These are phyloP conservation scores for Odontomyia ornata DNA, from an alignment of 2,888 invertebrate genomes.

Conservation along the genomic window DNA sequence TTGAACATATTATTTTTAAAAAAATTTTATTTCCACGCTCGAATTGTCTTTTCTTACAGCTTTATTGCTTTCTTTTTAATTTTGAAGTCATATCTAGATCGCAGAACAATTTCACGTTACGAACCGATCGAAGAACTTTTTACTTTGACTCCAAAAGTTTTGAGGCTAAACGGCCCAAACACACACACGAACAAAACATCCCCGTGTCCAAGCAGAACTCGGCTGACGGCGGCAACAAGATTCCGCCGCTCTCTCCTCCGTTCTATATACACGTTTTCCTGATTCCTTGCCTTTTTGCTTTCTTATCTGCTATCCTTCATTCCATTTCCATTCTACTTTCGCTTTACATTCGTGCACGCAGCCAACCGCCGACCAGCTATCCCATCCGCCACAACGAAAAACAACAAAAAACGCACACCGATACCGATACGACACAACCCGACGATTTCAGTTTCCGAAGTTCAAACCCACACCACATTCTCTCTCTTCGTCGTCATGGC, in stretches of 20 bases:
- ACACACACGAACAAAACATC: neutral
- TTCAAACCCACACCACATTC: conserved; percentile 30
- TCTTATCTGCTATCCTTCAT: neutral
- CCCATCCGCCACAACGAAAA: neutral
- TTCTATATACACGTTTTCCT: neutral
- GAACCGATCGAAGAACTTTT: conserved; percentile 21
- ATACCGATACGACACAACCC: neutral
- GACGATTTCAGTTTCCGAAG: neutral
- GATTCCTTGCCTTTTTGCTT: neutral
- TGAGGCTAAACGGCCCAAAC: neutral
- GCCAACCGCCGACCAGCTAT: neutral
- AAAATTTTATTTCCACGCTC: neutral
- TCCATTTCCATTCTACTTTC: neutral
- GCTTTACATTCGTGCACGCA: neutral
- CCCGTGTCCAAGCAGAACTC: neutral
- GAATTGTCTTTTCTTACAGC: neutral
- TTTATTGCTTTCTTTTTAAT: neutral
- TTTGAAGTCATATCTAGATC: neutral
- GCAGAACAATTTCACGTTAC: neutral
- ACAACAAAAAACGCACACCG: neutral
- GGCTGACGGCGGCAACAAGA: conserved; percentile 6
- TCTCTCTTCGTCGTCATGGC: conserved; percentile 68
- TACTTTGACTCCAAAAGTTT: neutral
- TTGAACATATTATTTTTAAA: neutral
- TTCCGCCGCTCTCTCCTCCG: neutral